A percentile compares a stretch with the other conserved stretches of the same genome.
Conservation (phyloP, 2,888 invertebrate genomes). For the Orthosia gothica region DNA sequence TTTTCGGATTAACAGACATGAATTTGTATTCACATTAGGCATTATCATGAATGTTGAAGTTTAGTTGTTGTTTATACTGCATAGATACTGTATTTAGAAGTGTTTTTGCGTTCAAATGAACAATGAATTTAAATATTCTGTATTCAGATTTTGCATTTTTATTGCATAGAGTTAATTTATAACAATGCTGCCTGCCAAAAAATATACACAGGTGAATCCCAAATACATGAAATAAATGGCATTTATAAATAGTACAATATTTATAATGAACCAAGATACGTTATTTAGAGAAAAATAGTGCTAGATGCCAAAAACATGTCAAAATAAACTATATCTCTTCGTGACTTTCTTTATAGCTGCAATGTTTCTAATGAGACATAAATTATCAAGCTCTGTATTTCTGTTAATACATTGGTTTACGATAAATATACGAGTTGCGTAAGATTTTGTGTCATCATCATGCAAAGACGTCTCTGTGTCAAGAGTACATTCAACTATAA, state of each 20-base stretch:
- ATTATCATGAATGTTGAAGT: constrained; percentile 11
- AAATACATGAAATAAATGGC: constrained; percentile 4
- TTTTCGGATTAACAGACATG: constrained; percentile 19
- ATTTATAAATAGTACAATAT: constrained; percentile 9
- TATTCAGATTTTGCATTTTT: constrained; percentile 11
- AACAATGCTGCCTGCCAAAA: neutral
- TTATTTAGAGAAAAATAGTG: neutral
- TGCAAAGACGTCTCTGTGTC: neutral
- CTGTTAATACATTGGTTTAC: neutral
- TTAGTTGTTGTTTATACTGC: neutral
- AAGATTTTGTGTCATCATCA: neutral
- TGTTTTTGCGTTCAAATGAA: neutral
- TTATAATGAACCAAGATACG: neutral
- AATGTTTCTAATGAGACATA: constrained; percentile 16
- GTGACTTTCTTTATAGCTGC: constrained; percentile 1
- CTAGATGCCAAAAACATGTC: constrained; percentile 32
- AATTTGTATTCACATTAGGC: constrained; percentile 18
- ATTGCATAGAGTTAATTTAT: constrained; percentile 5
- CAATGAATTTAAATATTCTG: neutral
- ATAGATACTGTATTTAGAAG: neutral
- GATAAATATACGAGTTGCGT: neutral
- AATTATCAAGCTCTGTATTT: neutral
- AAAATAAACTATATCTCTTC: constrained; percentile 34
- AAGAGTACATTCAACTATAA: neutral
- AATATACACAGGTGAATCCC: neutral